Conservation (phyloP, 2,797 vertebrate species). For the Cygnus olor region DNA sequence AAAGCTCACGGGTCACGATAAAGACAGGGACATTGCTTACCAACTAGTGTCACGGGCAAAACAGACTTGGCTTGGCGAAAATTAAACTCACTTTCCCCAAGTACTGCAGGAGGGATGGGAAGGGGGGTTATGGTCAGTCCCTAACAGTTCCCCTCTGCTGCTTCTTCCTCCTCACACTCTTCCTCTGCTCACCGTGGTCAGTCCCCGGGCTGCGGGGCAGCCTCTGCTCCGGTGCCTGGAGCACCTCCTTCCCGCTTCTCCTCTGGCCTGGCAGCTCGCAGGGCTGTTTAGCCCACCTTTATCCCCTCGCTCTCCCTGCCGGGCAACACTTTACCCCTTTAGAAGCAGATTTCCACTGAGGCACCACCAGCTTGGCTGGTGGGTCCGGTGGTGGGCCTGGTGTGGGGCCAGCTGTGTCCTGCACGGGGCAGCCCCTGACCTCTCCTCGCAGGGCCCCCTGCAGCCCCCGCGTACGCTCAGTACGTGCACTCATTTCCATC, state of each 20-base stretch:
- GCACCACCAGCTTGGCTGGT: not conserved
- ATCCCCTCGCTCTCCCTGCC: not conserved
- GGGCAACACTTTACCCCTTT: not conserved
- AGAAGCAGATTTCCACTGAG: not conserved
- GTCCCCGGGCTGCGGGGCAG: not conserved
- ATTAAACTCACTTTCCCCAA: not conserved
- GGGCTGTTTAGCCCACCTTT: not conserved
- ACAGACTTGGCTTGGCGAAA: not conserved
- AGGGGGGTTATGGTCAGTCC: not conserved
- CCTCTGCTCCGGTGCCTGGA: not conserved
- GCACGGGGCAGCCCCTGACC: conserved; percentile 1
- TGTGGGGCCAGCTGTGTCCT: not conserved
- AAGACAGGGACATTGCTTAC: not conserved
- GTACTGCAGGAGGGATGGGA: not conserved
- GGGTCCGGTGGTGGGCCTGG: not conserved
- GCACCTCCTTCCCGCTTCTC: not conserved
- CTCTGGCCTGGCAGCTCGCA: not conserved
- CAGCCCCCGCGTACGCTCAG: not conserved
- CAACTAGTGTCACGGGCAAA: not conserved
- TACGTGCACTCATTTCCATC: not conserved
- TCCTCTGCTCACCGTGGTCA: not conserved
- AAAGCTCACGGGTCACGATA: not conserved
- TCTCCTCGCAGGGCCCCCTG: not conserved
- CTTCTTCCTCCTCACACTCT: not conserved
- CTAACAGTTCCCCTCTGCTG: not conserved